Evolutionary conservation across 1,140 invertebrate species (phyloP).

Genomic region (Sitobion miscanthi): DNA sequence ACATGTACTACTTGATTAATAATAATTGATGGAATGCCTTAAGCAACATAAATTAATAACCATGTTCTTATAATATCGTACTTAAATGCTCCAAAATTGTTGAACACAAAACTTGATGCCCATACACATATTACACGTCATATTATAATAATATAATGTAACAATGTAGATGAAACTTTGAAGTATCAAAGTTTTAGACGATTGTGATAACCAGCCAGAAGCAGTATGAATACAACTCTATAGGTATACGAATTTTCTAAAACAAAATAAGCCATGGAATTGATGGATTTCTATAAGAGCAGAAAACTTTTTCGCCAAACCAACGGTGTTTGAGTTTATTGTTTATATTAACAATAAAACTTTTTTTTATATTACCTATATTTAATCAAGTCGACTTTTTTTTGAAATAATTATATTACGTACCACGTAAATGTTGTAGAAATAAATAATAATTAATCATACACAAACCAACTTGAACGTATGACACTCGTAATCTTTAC

Average conservation of each 20-base stretch:
- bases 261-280: neutral
- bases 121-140: neutral
- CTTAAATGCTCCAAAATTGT: neutral
- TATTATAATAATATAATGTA: neutral
- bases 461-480: neutral
- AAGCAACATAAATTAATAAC: constrained; percentile 28
- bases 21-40: constrained; percentile 8
- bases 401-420: neutral
- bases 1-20: neutral
- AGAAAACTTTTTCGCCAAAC: neutral
- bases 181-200: neutral
- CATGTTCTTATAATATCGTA: neutral
- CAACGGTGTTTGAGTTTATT: neutral
- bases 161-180: neutral
- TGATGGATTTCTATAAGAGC: neutral
- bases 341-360: neutral
- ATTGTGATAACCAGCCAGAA: constrained; percentile 22
- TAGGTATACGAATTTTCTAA: neutral
- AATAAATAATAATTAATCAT: too few species aligned
- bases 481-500: neutral
- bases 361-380: neutral
- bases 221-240: neutral
- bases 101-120: neutral
- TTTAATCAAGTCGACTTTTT: neutral
- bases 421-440: neutral